phyloP scores from a whole-genome alignment of 2,888 invertebrate genomes.

The Petrophora chlorosata region DNA sequence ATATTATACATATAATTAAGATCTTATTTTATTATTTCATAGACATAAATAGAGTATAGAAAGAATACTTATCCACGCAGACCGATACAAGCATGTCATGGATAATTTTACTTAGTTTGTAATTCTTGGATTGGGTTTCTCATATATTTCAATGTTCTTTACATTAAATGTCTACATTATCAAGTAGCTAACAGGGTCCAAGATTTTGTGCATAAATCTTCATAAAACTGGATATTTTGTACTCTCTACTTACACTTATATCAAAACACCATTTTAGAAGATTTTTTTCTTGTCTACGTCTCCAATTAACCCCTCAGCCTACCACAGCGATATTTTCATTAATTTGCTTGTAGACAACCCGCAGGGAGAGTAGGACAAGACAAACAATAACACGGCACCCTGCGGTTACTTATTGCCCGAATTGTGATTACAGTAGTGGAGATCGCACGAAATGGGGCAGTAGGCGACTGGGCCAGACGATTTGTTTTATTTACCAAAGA shows the following conservation, averaged over 20 bases:
- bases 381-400: slow-evolving; percentile 73
- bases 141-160: no score
- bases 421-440: slow-evolving; percentile 20
- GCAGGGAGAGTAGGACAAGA: slow-evolving; percentile 64
- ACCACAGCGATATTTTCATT: slow-evolving; percentile 61
- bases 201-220: not conserved
- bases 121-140: no score
- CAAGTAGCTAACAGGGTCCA: no score
- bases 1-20: no score
- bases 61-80: no score
- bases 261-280: slow-evolving; percentile 1
- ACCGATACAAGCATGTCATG: no score
- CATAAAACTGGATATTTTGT: not conserved
- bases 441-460: slow-evolving; percentile 16
- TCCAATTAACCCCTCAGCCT: slow-evolving; percentile 21
- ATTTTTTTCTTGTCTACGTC: slow-evolving; percentile 11
- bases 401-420: slow-evolving; percentile 64
- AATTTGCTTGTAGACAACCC: slow-evolving; percentile 64
- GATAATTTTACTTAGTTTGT: no score
- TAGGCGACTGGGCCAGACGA: no score
- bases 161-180: no score
- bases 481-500: no score
- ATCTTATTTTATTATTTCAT: no score
- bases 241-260: not conserved
- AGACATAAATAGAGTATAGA: no score